Base-by-base conservation (phyloP, 1,140 invertebrate genomes). In the Drosophila bifasciata region DNA sequence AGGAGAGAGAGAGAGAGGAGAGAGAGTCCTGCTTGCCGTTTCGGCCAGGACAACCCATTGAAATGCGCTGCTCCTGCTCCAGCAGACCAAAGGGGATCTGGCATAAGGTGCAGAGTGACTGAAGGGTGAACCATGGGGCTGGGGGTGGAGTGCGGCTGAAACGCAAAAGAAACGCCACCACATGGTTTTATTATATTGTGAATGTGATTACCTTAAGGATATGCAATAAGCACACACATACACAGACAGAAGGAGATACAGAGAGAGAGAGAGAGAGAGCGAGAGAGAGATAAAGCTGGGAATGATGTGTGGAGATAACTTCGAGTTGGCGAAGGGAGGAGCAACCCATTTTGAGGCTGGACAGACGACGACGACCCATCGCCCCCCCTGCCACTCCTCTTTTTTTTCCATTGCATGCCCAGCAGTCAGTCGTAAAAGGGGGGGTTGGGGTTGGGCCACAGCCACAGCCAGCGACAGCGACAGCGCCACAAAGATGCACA, bases 171-270 rank as follows among this genome's bases (percentile, higher is more conserved):
- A 81, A 86, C 62, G 78, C 79, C 75, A 79, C 84, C 83, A 76
- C 84, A 88, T 88, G 83, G 75, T 88, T 88, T 88, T 88, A 88
- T 88, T 88, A 88, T 89, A 88, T 88, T 88, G 83, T 83, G 83
- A 88, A 88, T 88, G 83, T 88, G 83, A 88, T 88, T 88, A 88
- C 83, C 83, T 88, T 88, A 88, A 88, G 83, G 83, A 88, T 88
- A 88, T 88, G 83, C 83, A 88, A 83, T 88, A 88, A 88, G 78
- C 75, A 73, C 84, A 83, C 67, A 75, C 58, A 71, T 56, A 69
- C 62, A 63, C 39, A 56, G 49, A 43, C 19, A 23, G 32, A 49
- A n/a, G n/a, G n/a, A n/a, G 44, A 71, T 16, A 36, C 16, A 44
- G 49, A 13, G 49, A 40, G 15, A 25, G 43, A 45, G 32, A 13